Percentiles rank a stretch among this genome's conserved stretches.
These are phyloP conservation scores for Neotoma lepida DNA, from an alignment of 2,113 vertebrate species.

Conservation along the genomic window DNA sequence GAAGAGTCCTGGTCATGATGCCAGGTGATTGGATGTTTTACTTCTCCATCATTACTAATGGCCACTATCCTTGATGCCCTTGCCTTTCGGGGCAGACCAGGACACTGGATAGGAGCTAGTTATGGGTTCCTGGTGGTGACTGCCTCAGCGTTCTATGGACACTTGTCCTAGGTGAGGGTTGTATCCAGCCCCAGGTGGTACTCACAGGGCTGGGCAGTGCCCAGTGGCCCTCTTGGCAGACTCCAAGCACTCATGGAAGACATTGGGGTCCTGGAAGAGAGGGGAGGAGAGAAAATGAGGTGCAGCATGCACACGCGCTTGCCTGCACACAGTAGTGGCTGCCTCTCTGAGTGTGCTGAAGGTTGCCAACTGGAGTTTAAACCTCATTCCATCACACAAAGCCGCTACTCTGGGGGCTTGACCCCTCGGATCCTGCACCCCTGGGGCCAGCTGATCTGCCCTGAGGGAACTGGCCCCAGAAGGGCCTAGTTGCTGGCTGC, in stretches of 20 bases:
- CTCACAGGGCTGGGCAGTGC: neutral
- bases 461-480: constrained; percentile 72
- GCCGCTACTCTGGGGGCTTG: constrained; percentile 68
- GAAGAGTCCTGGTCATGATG: neutral
- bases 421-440: constrained; percentile 55
- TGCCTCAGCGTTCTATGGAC: neutral
- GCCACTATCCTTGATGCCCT: neutral
- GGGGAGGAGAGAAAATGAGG: neutral
- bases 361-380: constrained; percentile 68
- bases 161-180: neutral
- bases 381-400: constrained; percentile 68
- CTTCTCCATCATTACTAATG: neutral
- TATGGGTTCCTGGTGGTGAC: neutral
- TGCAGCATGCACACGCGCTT: neutral
- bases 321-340: neutral
- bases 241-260: neutral
- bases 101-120: neutral
- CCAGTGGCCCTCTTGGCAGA: neutral
- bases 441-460: constrained; percentile 62
- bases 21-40: neutral
- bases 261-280: neutral
- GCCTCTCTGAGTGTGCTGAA: neutral
- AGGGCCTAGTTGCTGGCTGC: constrained; percentile 78
- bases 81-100: neutral
- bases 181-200: neutral